A percentile compares a stretch with the other conserved stretches of the same genome.
Evolutionary conservation across 2,113 vertebrate species (phyloP).

Genomic region (Theristicus caerulescens): DNA sequence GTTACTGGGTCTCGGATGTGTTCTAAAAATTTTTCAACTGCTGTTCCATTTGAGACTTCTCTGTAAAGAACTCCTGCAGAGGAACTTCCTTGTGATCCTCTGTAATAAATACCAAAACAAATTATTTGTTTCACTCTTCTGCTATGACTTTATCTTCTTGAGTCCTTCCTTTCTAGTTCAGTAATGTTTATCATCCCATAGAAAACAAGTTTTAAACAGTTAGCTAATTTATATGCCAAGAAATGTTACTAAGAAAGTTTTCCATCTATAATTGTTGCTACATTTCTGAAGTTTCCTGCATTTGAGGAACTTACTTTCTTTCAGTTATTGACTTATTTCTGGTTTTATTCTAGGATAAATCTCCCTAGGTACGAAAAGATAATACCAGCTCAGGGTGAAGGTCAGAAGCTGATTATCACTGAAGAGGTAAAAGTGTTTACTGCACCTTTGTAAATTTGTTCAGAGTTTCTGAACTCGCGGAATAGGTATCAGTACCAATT

Average conservation of each 20-base stretch:
- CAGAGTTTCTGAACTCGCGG: neutral
- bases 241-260: neutral
- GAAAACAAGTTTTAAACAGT: neutral
- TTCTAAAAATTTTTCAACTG: neutral
- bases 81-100: neutral
- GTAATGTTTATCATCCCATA: neutral
- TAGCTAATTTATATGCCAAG: neutral
- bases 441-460: neutral
- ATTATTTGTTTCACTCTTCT: neutral
- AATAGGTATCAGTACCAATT: neutral
- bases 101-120: neutral
- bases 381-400: conserved; percentile 77
- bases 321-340: conserved; percentile 6
- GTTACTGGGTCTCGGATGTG: neutral
- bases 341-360: conserved; percentile 79
- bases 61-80: neutral
- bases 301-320: neutral
- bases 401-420: conserved; percentile 87
- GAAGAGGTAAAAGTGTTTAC: conserved; percentile 82
- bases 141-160: neutral
- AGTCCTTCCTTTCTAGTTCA: neutral
- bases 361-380: conserved; percentile 87
- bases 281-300: neutral
- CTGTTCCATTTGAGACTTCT: neutral
- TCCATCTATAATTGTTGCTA: neutral